Base-by-base conservation (phyloP, 2,113 vertebrate genomes). In the Aramus guarauna region DNA sequence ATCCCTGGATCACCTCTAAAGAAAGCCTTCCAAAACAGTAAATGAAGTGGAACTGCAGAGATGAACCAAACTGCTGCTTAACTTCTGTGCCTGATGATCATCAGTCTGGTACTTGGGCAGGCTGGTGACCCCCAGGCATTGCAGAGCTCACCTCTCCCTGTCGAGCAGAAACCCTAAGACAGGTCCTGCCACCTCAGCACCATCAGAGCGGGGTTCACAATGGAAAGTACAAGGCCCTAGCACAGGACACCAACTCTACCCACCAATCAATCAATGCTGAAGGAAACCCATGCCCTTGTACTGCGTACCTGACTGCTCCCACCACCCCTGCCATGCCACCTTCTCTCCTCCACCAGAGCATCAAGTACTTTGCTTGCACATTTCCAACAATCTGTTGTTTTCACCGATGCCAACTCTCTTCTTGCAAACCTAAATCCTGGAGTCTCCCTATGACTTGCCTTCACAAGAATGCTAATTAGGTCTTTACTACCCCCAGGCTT, bases 381-480 rank as follows among this genome's bases (percentile, higher is more conserved):
- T 82, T 83, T 85, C 83, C 85, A 94, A 90, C 96, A 95, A 94
- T 88, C 75, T 92, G 94, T 93, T 86, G 29, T 83, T 92, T 92
- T 83, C 85, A 85, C 67, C 18, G 12, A 92, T 85, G 82, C 81
- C 63, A 94, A 37, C 26, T 85, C 75, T 94, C 82, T 71, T 41
- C 43, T 59, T 39, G 55, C 67, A 92, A 90, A 90, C 82, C 67
- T 93, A 75, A 88, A 79, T 74, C 75, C n/a, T 66, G 50, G 78
- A 94, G 92, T 91, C 88, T 90, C 93, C 75, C 78, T 59, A 55
- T 60, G 69, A 95, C 81, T 92, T 72, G 85, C 68, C 90, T 93
- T 95, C 92, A 80, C 85, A 78, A 90, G 92, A 95, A 95, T 91
- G 75, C 69, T 96, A 96, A 96, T 96, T 91, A 96, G 82, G 90